Base-by-base conservation (phyloP, 2,113 vertebrate species). In the Baryphthengus martii region DNA sequence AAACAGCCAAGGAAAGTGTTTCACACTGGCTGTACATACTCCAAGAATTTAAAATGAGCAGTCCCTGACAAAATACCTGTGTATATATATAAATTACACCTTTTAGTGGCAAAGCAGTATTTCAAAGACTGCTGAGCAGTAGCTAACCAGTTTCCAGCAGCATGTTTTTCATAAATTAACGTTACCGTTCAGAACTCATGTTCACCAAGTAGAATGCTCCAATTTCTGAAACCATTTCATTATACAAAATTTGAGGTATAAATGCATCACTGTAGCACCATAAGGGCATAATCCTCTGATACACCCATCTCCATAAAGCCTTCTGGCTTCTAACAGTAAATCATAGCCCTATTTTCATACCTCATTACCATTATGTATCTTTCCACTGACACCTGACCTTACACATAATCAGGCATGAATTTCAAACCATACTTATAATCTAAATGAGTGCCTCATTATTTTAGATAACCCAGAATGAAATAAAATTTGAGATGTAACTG, bases 71-170 rank as follows among this genome's bases (percentile, higher is more conserved):
- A 91, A 93, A 85, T 84, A 89, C 16, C 15, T 75, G 62, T 45
- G 35, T 63, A 42, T 73, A 39, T 39, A 63, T 44, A 88, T 75
- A 88, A 92, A 86, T 58, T 55, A 93, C 50, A 94, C 53, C 37
- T 75, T 95, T 89, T 95, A 97, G 86, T 96, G 96, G 91, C 66
- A 95, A 88, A 90, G 61, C n/a, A 74, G 59, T 78, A 72, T 97
- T 95, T 84, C 78, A 91, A 92, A 90, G 85, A 82, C 75, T 88
- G 81, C 35, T 85, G 62, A 61, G 86, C 49, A 95, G 68, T 55
- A 95, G 62, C 49, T 85, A 52, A 80, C 28, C 77, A 56, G 31
- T 78, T 93, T 68, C 37, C 42, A 88, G 88, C 13, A 92, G 95
- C 50, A 76, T 74, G 62, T 71, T 93, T 52, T 21, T 23, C n/a